Evolutionary conservation across 2,888 invertebrate species (phyloP), one percentile per base, ranked within the genome.

Genomic region (Megaustenia siamemsis): DNA sequence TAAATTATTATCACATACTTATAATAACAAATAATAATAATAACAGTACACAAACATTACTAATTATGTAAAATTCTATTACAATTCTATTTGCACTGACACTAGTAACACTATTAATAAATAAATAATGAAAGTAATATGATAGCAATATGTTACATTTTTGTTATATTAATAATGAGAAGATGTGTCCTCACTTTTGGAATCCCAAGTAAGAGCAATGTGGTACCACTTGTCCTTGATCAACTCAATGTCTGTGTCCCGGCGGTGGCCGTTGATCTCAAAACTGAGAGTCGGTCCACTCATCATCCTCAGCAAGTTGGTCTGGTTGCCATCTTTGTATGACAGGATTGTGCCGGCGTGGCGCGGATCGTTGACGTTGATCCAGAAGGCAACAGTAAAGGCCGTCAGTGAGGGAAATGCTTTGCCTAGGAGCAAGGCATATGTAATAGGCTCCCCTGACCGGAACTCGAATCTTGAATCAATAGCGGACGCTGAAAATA

Each of bases 371-470:
- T 83, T 83, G 43, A 92, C 88, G 83, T 91, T 91, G n/a, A 94
- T 87, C 93, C 93, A 94, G 82, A 93, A 91, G 21, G 91, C 89
- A 68, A 94, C 90, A 21, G 93, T 93, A 85, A 94, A 93, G 32
- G 90, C 84, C 8, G 85, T 82, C 43, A 94, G 90, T 40, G 87
- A 88, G 1, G 93, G 93, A 84, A 94, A 92, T 1, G 92, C 91
- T 82, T 93, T 92, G 76, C 91, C 92, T 68, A 92, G 87, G 18
- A 94, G 87, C 8, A 93, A 80, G 12, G 92, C 91, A 88, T 92
- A 92, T n/a, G 92, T 88, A 5, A 90, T 89, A 0, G 91, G 90
- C 15, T 88, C 87, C 60, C 88, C 88, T 6, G 88, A 86, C 76
- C 88, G 87, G 84, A 92, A 93, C 85, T 92, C 92, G 18, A 93